Percentiles rank a stretch among this genome's conserved stretches.
phyloP scores from a whole-genome alignment of 1,140 invertebrate genomes.

The Caenorhabditis tropicalis region DNA sequence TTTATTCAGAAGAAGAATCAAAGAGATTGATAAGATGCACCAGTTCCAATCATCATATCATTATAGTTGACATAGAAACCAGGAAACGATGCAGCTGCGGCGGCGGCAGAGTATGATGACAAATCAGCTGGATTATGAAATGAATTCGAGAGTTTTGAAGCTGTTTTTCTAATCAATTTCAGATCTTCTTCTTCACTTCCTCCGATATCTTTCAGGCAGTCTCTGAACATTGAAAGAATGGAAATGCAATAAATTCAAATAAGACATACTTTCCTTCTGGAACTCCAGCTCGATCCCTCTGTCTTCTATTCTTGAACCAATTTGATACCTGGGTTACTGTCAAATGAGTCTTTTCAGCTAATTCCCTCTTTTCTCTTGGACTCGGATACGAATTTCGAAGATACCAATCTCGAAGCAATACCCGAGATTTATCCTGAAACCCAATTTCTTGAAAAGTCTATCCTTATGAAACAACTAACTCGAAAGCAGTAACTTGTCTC shows the following conservation, averaged over 20 bases:
- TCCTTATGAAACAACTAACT: constrained; percentile 48
- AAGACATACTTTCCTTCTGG: constrained; percentile 45
- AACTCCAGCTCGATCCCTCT: constrained; percentile 86
- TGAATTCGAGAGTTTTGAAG: neutral
- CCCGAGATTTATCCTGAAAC: constrained; percentile 80
- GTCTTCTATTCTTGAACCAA: constrained; percentile 96
- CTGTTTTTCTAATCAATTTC: constrained; percentile 16
- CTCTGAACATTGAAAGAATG: neutral
- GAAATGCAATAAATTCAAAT: too few relatives aligned
- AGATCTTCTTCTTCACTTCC: constrained; percentile 48
- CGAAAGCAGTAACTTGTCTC: constrained; percentile 97
- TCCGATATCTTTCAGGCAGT: neutral
- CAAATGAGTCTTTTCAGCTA: constrained; percentile 80
- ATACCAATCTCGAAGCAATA: constrained; percentile 85
- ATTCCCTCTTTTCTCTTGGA: constrained; percentile 90
- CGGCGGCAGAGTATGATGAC: constrained; percentile 9
- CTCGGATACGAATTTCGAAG: constrained; percentile 90
- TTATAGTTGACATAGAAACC: constrained; percentile 34
- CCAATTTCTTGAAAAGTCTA: neutral
- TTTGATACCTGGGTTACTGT: constrained; percentile 78
- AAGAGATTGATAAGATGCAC: constrained; percentile 11
- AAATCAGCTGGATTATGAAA: constrained; percentile 2
- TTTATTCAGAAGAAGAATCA: neutral
- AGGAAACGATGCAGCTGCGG: neutral
- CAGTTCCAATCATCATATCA: constrained; percentile 26